Evolutionary conservation across 2,888 invertebrate genomes (phyloP), one percentile per base, ranked within the genome.

Genomic region (Ophion obscuratus): DNA sequence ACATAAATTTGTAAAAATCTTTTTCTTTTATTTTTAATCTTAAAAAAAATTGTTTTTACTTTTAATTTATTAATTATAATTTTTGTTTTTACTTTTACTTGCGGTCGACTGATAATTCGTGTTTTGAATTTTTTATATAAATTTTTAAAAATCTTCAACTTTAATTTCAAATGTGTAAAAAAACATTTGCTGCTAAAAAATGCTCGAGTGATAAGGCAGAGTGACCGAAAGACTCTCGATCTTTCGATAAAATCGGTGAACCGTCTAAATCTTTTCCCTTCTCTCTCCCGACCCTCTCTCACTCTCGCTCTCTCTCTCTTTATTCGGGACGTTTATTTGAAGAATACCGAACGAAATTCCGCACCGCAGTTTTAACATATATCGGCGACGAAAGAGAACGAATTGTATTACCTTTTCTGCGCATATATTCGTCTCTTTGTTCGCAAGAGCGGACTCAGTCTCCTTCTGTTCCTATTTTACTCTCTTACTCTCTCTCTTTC

Each of bases 301-400:
- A 9, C 40, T 40, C 40, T 9, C 10, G 57, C 20, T 31, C 40
- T 27, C 59, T 71, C 81, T 44, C 68, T 53, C 57, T 68, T 17
- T 70, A 73, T 73, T 76, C 83, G 73, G 87, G 89, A 68, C 91
- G 90, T 91, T 92, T 92, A 92, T 93, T 91, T 90, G 90, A 87
- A 89, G 90, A 92, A 92, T 88, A 89, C 89, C 90, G 75, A 82
- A 87, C 89, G 90, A 89, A 90, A 92, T 93, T 93, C 92, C 88
- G 73, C 88, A 75, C 86, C 88, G 47, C 53, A 90, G 91, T 92
- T 92, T 92, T 92, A 74, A 67, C 81, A 92, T 92, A 92, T 92
- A 92, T 93, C 91, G 90, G 88, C 83, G 85, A 88, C 81, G 77
- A 62, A 73, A 59, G 74, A 67, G 83, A 83, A 74, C 61, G 80